Conservation (phyloP, 1,140 invertebrate species). For the Drosophila bifasciata region DNA sequence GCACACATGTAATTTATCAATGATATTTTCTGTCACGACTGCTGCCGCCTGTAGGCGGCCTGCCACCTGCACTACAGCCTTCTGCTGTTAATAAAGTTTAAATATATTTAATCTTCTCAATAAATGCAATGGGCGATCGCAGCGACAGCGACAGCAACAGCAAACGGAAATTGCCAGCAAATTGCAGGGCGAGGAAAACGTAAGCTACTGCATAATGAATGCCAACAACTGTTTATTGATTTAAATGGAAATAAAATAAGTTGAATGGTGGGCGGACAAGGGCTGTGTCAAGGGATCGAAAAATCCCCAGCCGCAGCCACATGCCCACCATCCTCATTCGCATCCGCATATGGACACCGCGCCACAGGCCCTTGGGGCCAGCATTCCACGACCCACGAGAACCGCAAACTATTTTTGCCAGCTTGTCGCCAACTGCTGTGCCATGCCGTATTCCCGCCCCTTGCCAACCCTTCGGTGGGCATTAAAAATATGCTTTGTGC, state of each 20-base stretch:
- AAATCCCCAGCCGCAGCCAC: neutral
- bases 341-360: slow-evolving; percentile 15
- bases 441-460: too few relatives aligned
- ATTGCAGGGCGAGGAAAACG: slow-evolving; percentile 49
- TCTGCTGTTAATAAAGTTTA: slow-evolving; percentile 70
- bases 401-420: slow-evolving; percentile 18
- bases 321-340: too few relatives aligned
- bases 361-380: too few relatives aligned
- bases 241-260: slow-evolving; percentile 51
- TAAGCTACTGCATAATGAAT: slow-evolving; percentile 64
- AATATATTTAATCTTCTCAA: slow-evolving; percentile 75
- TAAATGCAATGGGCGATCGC: slow-evolving; percentile 54
- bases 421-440: slow-evolving; percentile 8
- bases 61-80: neutral
- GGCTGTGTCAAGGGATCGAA: neutral
- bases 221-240: slow-evolving; percentile 54
- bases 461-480: too few relatives aligned
- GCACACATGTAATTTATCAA: slow-evolving; percentile 48
- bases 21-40: slow-evolving; percentile 35
- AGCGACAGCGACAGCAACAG: too few relatives aligned
- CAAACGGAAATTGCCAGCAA: slow-evolving; percentile 71
- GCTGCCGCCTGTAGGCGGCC: slow-evolving; percentile 13
- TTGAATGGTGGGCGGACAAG: neutral
- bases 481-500: slow-evolving; percentile 70
- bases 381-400: too few relatives aligned